Percentiles rank a stretch among this genome's conserved stretches.
These are phyloP conservation scores for Leptoteleia sp. DNA, from an alignment of 1,140 invertebrate species.

Conservation along the genomic window DNA sequence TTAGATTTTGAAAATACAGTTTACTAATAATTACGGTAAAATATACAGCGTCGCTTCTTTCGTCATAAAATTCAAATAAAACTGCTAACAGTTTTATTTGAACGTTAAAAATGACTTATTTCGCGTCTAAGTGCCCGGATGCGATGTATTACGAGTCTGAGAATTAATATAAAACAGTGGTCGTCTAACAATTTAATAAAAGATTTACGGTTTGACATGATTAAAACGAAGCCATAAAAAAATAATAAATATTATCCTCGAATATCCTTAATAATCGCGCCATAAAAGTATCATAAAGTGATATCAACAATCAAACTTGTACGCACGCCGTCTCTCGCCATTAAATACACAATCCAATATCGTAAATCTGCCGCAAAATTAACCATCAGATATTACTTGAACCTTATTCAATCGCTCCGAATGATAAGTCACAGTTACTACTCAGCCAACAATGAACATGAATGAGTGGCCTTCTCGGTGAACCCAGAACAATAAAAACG, in stretches of 20 bases:
- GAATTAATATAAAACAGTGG: not conserved
- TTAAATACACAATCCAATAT: constrained; percentile 44
- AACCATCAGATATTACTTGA: constrained; percentile 45
- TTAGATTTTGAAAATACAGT: no score
- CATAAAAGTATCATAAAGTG: constrained; percentile 54
- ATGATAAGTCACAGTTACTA: constrained; percentile 41
- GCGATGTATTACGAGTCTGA: no score
- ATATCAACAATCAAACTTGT: constrained; percentile 46
- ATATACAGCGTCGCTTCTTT: no score
- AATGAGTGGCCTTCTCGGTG: constrained; percentile 34
- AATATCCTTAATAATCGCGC: constrained; percentile 34
- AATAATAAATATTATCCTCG: constrained; percentile 22
- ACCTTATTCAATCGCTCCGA: constrained; percentile 38
- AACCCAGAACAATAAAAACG: constrained; percentile 40
- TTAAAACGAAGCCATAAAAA: constrained; percentile 24
- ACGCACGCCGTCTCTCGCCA: not conserved
- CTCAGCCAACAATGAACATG: constrained; percentile 43
- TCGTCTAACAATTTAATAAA: not conserved
- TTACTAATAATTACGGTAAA: no score
- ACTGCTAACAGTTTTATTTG: no score
- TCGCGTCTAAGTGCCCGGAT: no score
- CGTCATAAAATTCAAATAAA: no score
- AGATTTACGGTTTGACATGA: constrained; percentile 13
- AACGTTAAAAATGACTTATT: no score
- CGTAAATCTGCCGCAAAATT: constrained; percentile 48